Conservation (phyloP, 2,888 invertebrate species). For the Venusia cambrica region DNA sequence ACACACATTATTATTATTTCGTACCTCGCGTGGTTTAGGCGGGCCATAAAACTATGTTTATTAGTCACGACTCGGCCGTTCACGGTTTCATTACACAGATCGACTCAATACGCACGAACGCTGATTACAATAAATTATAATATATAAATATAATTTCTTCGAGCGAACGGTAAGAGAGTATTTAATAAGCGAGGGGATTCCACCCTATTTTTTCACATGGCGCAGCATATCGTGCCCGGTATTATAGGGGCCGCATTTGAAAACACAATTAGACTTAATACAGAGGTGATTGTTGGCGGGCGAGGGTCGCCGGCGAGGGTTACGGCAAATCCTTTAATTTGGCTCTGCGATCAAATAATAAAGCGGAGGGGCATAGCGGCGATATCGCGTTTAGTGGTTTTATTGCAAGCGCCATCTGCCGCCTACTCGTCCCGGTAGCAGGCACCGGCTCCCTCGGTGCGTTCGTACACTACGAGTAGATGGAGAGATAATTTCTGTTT, state of each 20-base stretch:
- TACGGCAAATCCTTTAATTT: constrained; percentile 80
- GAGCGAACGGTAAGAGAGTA: constrained; percentile 50
- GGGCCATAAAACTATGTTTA: constrained; percentile 56
- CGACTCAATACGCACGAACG: constrained; percentile 50
- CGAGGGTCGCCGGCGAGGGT: constrained; percentile 73
- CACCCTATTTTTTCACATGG: constrained; percentile 75
- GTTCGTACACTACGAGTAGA: constrained; percentile 39
- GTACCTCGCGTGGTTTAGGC: constrained; percentile 52
- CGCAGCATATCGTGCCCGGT: constrained; percentile 56
- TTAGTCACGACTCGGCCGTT: constrained; percentile 57
- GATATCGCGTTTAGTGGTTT: constrained; percentile 81
- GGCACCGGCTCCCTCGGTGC: no score
- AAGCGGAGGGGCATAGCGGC: constrained; percentile 70
- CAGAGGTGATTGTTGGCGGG: constrained; percentile 79
- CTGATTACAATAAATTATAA: constrained; percentile 39
- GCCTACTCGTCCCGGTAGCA: constrained; percentile 57
- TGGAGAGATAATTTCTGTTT: constrained; percentile 78
- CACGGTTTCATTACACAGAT: constrained; percentile 50
- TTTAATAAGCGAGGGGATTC: constrained; percentile 69
- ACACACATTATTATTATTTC: constrained; percentile 46
- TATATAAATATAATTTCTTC: constrained; percentile 37
- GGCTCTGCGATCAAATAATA: constrained; percentile 81
- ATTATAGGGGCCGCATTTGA: constrained; percentile 75
- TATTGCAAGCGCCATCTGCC: constrained; percentile 81
- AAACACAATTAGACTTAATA: constrained; percentile 82